Base-by-base conservation (phyloP, 2,113 vertebrate genomes). In the Callopanchax toddi region DNA sequence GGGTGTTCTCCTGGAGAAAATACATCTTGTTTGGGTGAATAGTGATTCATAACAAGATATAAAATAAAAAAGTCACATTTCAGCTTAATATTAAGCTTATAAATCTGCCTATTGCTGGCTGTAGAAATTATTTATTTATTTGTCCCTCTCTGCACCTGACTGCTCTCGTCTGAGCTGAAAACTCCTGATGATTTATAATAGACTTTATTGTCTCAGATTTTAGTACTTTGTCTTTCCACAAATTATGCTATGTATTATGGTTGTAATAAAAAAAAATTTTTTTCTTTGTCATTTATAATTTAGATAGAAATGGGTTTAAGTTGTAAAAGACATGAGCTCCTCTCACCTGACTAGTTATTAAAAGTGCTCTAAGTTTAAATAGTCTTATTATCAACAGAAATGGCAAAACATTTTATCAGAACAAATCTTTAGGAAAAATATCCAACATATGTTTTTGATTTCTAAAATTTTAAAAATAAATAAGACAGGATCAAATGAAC, bases 61-160 rank as follows among this genome's bases (percentile, higher is more conserved):
- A 69, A 81, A 44, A 81, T 61, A 48, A 65, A 18, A 71, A n/a
- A n/a, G 20, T 48, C 71, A 84, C 61, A 83, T 75, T 84, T 73
- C 55, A 84, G 60, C 61, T 76, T 45, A 74, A 82, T 83, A 83
- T 16, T 6, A 42, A 42, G 13, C 39, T 42, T 1, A 81, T 90
- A 86, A 90, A n/a, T n/a, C n/a, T n/a, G 86, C 79, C 61, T 56
- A 85, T 91, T 87, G 87, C 65, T 61, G 70, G 79, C 79, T 78
- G 78, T 86, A 89, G 83, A 89, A 86, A 79, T 82, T 85, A 86
- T 72, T 87, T n/a, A 84, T 4, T 32, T 60, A 60, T 74, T 88
- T 89, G 67, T 65, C 78, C 74, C 79, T 91, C 78, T 79, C 67
- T 82, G 70, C 87, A 72, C 78, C 71, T 75, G 74, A 39, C 66